Evolutionary conservation across 2,888 invertebrate species (phyloP).

Genomic region (Agrochola macilenta): DNA sequence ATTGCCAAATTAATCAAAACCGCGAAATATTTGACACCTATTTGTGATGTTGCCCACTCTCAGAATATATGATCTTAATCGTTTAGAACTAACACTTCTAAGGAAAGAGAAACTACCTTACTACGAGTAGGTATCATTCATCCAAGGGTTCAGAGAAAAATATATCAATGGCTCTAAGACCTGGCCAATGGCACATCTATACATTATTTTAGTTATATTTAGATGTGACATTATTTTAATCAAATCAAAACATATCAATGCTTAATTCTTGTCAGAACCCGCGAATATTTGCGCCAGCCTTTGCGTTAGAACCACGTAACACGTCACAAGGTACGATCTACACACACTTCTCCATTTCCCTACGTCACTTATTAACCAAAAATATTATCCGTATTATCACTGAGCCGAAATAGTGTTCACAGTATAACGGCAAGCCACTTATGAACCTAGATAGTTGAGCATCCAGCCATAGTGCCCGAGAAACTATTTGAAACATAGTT

Average conservation of each 20-base stretch:
- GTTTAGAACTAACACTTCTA: neutral
- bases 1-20: too few species aligned
- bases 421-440: neutral
- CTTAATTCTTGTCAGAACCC: neutral
- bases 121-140: too few species aligned
- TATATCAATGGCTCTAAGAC: neutral
- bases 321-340: neutral
- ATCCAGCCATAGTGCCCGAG: neutral
- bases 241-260: neutral
- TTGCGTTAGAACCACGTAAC: neutral
- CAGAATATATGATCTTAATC: too few species aligned
- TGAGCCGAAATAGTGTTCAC: neutral
- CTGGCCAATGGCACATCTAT: neutral
- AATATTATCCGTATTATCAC: neutral
- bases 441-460: constrained; percentile 9
- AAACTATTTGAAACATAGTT: constrained; percentile 5
- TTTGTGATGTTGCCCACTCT: too few species aligned
- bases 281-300: neutral
- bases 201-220: neutral
- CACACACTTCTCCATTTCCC: neutral
- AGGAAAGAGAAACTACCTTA: neutral
- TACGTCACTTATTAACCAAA: neutral
- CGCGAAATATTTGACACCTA: too few species aligned
- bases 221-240: neutral
- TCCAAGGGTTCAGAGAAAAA: neutral